phyloP scores from a whole-genome alignment of 2,797 vertebrate species.

The Hyperoplus lanceolatus region DNA sequence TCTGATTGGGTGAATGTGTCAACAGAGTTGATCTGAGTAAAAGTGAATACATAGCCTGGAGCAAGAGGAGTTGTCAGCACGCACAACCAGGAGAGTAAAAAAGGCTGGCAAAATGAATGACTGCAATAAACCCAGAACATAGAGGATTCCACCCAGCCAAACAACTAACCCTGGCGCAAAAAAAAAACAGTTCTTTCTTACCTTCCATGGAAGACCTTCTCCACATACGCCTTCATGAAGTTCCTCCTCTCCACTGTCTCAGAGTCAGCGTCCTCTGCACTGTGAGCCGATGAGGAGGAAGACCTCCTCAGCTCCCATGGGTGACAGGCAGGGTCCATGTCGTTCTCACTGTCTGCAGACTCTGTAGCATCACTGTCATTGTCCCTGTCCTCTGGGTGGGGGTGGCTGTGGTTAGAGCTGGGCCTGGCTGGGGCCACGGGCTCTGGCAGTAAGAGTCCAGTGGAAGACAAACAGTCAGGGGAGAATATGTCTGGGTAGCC shows the following conservation, averaged over 20 bases:
- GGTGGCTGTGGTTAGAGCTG: conserved; percentile 21
- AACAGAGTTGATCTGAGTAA: background rate
- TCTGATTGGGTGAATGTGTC: background rate
- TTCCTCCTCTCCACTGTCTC: conserved; percentile 82
- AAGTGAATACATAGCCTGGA: conserved; percentile 1
- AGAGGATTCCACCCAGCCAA: background rate
- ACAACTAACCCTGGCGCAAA: background rate
- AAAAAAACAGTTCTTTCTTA: conserved; percentile 71
- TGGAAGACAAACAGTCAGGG: conserved; percentile 56
- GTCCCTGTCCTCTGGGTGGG: conserved; percentile 57
- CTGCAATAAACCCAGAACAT: background rate
- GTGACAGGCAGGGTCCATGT: conserved; percentile 85
- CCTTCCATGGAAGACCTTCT: conserved; percentile 93
- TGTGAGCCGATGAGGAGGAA: conserved; percentile 93
- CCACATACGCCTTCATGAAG: conserved; percentile 93
- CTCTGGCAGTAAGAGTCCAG: conserved; percentile 69
- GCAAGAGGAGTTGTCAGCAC: background rate
- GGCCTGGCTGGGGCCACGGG: conserved; percentile 61
- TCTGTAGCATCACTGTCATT: conserved; percentile 93
- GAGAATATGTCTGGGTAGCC: conserved; percentile 70
- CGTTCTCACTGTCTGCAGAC: conserved; percentile 95
- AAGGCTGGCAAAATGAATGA: background rate
- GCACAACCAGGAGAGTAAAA: background rate
- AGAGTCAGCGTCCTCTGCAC: conserved; percentile 85
- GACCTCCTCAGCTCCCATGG: conserved; percentile 85